These are phyloP conservation scores for Camelus dromedarius DNA, from an alignment of 2,113 vertebrate species.

Conservation along the genomic window DNA sequence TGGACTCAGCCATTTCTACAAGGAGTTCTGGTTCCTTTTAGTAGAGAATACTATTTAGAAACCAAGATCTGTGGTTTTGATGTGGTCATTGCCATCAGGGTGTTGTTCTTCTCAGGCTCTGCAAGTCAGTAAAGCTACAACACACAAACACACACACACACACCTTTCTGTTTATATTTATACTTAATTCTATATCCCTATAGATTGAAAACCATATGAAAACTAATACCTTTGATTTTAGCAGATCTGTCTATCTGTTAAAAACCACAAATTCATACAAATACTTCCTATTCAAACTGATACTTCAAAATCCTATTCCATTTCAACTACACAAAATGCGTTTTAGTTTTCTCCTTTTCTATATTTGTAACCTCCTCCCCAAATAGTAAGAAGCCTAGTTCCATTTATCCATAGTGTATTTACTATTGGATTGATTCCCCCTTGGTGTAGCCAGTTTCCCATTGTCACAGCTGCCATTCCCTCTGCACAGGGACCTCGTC, in stretches of 20 bases:
- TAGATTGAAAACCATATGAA: not conserved
- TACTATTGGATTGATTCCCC: not conserved
- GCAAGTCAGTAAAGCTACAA: not conserved
- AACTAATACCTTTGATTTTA: not conserved
- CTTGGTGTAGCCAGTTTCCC: not conserved
- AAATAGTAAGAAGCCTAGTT: not conserved
- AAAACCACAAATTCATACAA: not conserved
- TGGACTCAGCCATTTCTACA: not conserved
- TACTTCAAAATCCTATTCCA: not conserved
- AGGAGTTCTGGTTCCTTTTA: not conserved
- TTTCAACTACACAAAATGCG: not conserved
- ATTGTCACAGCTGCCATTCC: not conserved
- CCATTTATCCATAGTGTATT: not conserved
- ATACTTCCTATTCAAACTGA: not conserved
- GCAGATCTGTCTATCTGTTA: not conserved
- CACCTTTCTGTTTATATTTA: not conserved
- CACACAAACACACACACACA: not conserved
- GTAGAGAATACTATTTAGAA: not conserved
- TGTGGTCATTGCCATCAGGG: not conserved
- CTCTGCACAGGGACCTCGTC: not conserved
- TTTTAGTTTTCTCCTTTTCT: slow-evolving; percentile 12
- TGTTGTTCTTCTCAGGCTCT: not conserved
- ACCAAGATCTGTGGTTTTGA: not conserved
- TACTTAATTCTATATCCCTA: not conserved
- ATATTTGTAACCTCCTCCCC: not conserved